Evolutionary conservation across 2,888 invertebrate species (phyloP).

Genomic region (Athrips mouffetella): DNA sequence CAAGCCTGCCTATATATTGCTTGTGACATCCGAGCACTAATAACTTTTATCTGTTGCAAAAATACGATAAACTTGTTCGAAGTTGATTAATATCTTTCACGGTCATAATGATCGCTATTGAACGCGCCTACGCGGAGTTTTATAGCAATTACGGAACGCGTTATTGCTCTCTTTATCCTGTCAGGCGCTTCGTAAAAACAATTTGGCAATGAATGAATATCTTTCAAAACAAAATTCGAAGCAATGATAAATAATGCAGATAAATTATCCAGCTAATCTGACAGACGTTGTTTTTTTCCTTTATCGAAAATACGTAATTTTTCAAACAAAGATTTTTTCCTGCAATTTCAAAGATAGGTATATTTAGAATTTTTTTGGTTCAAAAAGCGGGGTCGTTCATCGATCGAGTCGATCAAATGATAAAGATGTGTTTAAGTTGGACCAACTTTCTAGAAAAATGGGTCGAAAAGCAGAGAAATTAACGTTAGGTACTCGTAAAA

Average conservation of each 20-base stretch:
- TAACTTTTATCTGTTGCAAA: no score
- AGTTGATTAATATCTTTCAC: no score
- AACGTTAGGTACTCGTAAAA: no score
- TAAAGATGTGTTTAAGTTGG: no score
- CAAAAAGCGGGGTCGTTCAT: neutral
- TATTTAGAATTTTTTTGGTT: constrained; percentile 6
- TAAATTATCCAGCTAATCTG: constrained; percentile 17
- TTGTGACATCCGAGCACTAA: no score
- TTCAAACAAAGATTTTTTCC: constrained; percentile 15
- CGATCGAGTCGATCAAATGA: no score
- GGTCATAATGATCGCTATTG: constrained; percentile 5
- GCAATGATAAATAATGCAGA: constrained; percentile 13
- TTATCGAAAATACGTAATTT: constrained; percentile 14
- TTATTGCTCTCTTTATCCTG: constrained; percentile 2
- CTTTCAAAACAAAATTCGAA: neutral
- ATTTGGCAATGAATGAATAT: neutral
- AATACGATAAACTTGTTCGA: neutral
- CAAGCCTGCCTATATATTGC: no score
- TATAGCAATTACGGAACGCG: constrained; percentile 3
- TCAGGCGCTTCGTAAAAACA: neutral
- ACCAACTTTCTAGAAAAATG: no score
- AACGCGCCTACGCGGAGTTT: constrained; percentile 4
- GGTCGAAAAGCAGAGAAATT: no score
- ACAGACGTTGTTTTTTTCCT: constrained; percentile 8
- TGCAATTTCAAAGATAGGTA: neutral